phyloP scores from a whole-genome alignment of 2,797 vertebrate genomes.

The Rhodeus uyekii region DNA sequence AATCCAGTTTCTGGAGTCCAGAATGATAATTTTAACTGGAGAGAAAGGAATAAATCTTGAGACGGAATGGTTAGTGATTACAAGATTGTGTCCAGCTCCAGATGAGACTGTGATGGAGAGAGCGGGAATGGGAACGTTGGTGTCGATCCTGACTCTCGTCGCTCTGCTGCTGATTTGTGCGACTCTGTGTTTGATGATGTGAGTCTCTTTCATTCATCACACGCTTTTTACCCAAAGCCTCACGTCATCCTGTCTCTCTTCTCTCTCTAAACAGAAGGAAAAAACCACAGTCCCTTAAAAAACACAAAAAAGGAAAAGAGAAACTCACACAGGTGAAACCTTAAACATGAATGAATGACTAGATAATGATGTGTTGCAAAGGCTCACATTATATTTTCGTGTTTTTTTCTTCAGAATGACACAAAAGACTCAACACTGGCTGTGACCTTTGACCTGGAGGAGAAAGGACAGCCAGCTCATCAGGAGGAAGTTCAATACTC shows the following conservation, averaged over 20 bases:
- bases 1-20: too few species aligned
- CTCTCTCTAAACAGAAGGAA: not conserved
- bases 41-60: too few species aligned
- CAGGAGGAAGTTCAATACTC: constrained; percentile 3
- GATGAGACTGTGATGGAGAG: too few species aligned
- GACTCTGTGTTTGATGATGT: not conserved
- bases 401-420: not conserved
- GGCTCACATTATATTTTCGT: not conserved
- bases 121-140: not conserved
- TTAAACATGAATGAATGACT: not conserved
- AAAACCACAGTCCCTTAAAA: not conserved
- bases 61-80: too few species aligned
- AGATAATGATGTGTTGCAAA: not conserved
- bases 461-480: not conserved
- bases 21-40: too few species aligned
- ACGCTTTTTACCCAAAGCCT: too few species aligned
- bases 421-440: not conserved
- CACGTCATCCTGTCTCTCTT: not conserved
- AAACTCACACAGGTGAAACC: not conserved
- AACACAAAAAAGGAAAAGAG: not conserved
- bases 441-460: not conserved
- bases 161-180: not conserved
- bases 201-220: not conserved
- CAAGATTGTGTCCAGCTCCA: too few species aligned
- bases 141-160: not conserved